Evolutionary conservation across 2,113 vertebrate genomes (phyloP).

Genomic region (Brachirus orientalis): DNA sequence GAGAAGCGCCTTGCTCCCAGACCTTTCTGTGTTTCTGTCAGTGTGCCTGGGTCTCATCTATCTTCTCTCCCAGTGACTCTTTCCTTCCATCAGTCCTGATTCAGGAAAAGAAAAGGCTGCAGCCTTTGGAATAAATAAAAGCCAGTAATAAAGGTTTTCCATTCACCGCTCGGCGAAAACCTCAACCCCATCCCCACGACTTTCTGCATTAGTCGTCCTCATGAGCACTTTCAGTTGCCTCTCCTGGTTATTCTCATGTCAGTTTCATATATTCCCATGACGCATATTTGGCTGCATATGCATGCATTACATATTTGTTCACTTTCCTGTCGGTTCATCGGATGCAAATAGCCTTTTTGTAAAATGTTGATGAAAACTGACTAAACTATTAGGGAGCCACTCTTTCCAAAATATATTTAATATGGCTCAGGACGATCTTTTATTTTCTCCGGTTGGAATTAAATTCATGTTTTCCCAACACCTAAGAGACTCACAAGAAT

Average conservation of each 20-base stretch:
- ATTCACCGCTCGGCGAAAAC: constrained; percentile 62
- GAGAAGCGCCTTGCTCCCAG: background rate
- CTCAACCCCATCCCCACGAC: constrained; percentile 47
- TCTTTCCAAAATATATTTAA: too few species aligned
- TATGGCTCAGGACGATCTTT: too few species aligned
- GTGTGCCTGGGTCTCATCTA: background rate
- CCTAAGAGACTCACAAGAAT: too few species aligned
- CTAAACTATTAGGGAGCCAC: background rate
- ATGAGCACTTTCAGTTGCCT: constrained; percentile 63
- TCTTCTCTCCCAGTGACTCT: constrained; percentile 39
- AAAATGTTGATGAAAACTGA: constrained; percentile 8
- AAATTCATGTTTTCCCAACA: too few species aligned
- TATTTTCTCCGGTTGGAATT: too few species aligned
- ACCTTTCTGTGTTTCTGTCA: constrained; percentile 15
- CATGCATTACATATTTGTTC: background rate
- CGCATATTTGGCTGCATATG: constrained; percentile 24
- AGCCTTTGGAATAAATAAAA: constrained; percentile 69
- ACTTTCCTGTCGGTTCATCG: background rate
- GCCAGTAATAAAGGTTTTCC: constrained; percentile 66
- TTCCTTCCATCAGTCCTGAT: constrained; percentile 73
- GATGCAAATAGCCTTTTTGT: background rate
- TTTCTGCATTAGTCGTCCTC: constrained; percentile 60
- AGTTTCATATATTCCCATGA: constrained; percentile 12
- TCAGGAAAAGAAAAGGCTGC: constrained; percentile 42
- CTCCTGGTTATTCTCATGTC: constrained; percentile 59